Percentiles rank a stretch among this genome's conserved stretches.
Evolutionary conservation across 92 coral and sea anemone species (phyloP).

Genomic region (Siderastrea siderea): DNA sequence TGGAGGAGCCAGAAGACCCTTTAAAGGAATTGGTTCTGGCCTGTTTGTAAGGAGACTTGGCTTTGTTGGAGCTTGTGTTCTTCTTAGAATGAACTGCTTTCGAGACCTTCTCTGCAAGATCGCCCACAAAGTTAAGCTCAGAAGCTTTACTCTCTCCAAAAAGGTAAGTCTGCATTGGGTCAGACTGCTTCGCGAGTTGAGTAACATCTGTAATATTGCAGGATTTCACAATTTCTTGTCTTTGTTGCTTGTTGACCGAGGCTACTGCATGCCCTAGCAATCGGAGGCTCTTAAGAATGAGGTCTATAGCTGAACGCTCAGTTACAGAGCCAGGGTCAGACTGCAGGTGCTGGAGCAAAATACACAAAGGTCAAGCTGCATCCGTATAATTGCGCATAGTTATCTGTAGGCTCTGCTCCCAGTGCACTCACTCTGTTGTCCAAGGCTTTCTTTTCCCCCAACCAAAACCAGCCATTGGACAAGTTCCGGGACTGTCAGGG

Average conservation of each 20-base stretch:
- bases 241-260: background rate
- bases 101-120: conserved; percentile 27
- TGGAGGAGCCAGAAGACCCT: background rate
- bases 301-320: too few species aligned
- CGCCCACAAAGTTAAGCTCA: conserved; percentile 41
- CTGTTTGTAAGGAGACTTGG: background rate
- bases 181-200: conserved; percentile 24
- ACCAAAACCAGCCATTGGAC: conserved; percentile 19
- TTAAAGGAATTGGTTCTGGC: background rate
- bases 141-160: conserved; percentile 32
- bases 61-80: background rate
- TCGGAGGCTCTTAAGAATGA: too few species aligned
- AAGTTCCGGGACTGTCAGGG: conserved; percentile 18
- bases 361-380: too few species aligned
- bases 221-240: conserved; percentile 11
- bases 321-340: too few species aligned
- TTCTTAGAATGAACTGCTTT: conserved; percentile 8
- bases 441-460: background rate
- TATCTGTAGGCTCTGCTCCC: too few species aligned
- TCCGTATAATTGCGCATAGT: too few species aligned
- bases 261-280: conserved; percentile 17
- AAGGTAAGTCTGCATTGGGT: conserved; percentile 26
- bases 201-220: conserved; percentile 6
- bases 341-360: too few species aligned
- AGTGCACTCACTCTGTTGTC: too few species aligned